Evolutionary conservation across 1,140 invertebrate species (phyloP), one percentile per base, ranked within the genome.

Genomic region (Heliconius nattereri): DNA sequence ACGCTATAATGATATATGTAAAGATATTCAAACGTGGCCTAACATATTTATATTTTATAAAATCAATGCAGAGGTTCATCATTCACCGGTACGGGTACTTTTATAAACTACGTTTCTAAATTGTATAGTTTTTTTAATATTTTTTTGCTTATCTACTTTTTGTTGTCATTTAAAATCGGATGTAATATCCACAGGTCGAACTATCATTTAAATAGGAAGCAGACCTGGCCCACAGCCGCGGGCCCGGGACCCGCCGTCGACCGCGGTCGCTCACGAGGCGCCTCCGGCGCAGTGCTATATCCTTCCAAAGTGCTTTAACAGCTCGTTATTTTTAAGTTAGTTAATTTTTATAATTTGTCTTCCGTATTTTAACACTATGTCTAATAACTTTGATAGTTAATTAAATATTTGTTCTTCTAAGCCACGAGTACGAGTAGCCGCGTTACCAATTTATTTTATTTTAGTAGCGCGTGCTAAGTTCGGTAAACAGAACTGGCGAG

Each of bases 191-290:
- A 13, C 60, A 66, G 26, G 3, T 66, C 3, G 26, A 29, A 29
- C 60, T 66, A 54, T 45, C 40, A 45, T 6, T 45, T 45, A 16
- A 49, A 70, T 49, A 37, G 57, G 74, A 23, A 35, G 66, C 29
- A 37, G 49, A 26, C 54, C 78, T 45, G 52, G 40, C 52, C 71
- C 32, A 60, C 77, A 74, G 78, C 77, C 71, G 29, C 45, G 19
- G 72, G 71, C 52, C 37, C 78, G 40, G 40, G 77, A 26, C 54
- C 54, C 37, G 16, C 32, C 40, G 11, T 72, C n/a, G 57, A 37
- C 57, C 49, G 40, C 7, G 32, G 35, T 26, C 20, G 60, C 29
- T 52, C 26, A 35, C 73, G 49, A 74, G 23, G 5, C 13, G 73
- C 52, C 75, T 5, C 60, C 37, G 60, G 71, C 5, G 57, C 75